A percentile compares a stretch with the other conserved stretches of the same genome.
phyloP scores from a whole-genome alignment of 2,113 vertebrate species.

The Eublepharis macularius region DNA sequence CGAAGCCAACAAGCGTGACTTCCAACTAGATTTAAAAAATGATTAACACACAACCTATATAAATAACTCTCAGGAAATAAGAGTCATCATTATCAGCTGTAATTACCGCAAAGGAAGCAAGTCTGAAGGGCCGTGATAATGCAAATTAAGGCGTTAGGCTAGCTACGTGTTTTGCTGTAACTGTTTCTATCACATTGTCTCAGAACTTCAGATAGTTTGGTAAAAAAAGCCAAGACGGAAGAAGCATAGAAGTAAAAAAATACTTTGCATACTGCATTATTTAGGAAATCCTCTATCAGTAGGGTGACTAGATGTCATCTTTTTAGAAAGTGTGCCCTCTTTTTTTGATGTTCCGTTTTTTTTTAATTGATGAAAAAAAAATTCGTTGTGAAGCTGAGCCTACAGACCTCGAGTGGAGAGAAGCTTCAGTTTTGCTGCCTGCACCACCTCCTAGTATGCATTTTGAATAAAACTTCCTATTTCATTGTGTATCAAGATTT shows the following conservation, averaged over 20 bases:
- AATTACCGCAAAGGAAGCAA: background rate
- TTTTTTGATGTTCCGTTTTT: no score
- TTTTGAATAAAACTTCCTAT: no score
- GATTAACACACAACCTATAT: slow-evolving; percentile 12
- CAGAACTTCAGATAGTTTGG: background rate
- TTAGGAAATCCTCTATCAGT: background rate
- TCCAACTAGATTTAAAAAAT: background rate
- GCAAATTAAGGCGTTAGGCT: background rate
- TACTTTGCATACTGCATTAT: background rate
- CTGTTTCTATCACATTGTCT: slow-evolving; percentile 14
- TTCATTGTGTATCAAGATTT: no score
- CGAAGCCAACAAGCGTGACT: background rate
- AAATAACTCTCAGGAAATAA: slow-evolving; percentile 41
- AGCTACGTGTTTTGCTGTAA: background rate
- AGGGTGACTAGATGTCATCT: no score
- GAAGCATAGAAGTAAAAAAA: background rate
- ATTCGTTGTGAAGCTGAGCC: no score
- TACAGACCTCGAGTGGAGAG: no score
- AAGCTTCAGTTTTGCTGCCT: no score
- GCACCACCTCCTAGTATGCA: no score
- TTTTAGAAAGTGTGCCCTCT: no score
- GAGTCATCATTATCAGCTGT: slow-evolving; percentile 1
- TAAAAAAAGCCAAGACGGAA: slow-evolving; percentile 19
- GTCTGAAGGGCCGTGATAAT: slow-evolving; percentile 5
- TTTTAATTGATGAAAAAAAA: no score